phyloP scores from a whole-genome alignment of 2,113 vertebrate species.

The Struthidea cinerea region DNA sequence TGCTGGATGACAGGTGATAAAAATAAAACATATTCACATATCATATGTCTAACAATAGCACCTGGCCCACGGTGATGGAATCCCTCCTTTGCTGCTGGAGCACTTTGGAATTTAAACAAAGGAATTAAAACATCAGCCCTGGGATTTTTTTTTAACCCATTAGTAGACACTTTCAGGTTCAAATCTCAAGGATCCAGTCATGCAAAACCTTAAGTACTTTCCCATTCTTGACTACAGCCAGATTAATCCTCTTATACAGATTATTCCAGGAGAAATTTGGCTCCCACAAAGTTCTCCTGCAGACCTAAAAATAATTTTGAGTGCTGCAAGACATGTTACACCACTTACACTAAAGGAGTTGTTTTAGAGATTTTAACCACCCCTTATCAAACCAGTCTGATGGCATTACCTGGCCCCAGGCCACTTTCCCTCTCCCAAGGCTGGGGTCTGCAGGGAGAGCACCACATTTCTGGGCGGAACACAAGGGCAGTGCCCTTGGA shows the following conservation, averaged over 20 bases:
- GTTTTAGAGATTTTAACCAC: neutral
- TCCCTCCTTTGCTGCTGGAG: neutral
- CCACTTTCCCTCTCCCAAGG: neutral
- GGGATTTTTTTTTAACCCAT: constrained; percentile 33
- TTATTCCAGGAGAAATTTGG: constrained; percentile 28
- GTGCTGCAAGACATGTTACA: neutral
- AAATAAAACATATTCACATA: constrained; percentile 31
- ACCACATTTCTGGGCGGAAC: neutral
- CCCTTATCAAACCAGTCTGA: neutral
- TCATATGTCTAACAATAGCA: constrained; percentile 49
- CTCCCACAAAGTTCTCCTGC: neutral
- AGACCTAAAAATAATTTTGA: neutral
- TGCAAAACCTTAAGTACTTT: constrained; percentile 22
- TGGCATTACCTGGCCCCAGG: neutral
- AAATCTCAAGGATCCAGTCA: neutral
- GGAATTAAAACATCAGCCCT: constrained; percentile 25
- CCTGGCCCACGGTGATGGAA: constrained; percentile 20
- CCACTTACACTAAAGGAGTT: neutral
- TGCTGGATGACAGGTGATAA: constrained; percentile 56
- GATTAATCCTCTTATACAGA: constrained; percentile 30
- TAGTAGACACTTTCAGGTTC: neutral
- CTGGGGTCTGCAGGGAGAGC: neutral
- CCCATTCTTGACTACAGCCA: neutral
- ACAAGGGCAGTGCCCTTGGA: neutral
- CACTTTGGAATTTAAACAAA: constrained; percentile 40